Base-by-base conservation (phyloP, 1,140 invertebrate genomes). In the Andrena cerasifolii region DNA sequence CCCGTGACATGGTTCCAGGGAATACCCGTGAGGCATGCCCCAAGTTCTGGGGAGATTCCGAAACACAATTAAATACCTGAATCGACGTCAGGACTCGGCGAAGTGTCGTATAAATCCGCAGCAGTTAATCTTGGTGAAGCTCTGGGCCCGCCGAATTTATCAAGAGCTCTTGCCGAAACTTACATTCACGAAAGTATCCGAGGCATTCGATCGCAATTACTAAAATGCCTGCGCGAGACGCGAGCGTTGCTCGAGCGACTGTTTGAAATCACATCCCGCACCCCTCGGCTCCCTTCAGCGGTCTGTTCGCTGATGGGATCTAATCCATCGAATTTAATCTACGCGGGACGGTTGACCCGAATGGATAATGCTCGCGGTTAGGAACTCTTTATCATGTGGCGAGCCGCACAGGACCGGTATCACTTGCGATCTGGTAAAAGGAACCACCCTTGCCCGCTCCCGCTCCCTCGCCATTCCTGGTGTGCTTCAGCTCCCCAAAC, bases 371-470 rank as follows among this genome's bases (percentile, higher is more conserved):
- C 33, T 53, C 53, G 78, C 63, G 76, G 76, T 79, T 59, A 73
- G 63, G 59, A 79, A 79, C 80, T 79, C 79, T 78, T 76, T 79
- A 81, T 81, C 80, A 66, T 33, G 54, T 53, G 80, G 71, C 77
- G 70, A 49, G 56, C 76, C 79, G 82, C 82, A 86, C 78, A 72
- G 73, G 78, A 83, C 80, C 78, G 54, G 54, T 77, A 84, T 86
- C 83, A 78, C 72, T 45, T 76, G 58, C 80, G 71, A 82, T 80
- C 80, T 59, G 54, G 56, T 63, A 80, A 81, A 82, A 77, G 58
- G 62, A 14, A 18, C 53, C 36, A 6, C 26, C 26, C 10, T 4
- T 58, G 6, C 8, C 3, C 31, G 16, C 3, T 7, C 12, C 26
- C 14, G 16, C 7, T 4, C 58, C 24, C 2, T 24, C n/a, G 21